Base-by-base conservation (phyloP, 2,113 vertebrate species). In the Chaetodon trifascialis region DNA sequence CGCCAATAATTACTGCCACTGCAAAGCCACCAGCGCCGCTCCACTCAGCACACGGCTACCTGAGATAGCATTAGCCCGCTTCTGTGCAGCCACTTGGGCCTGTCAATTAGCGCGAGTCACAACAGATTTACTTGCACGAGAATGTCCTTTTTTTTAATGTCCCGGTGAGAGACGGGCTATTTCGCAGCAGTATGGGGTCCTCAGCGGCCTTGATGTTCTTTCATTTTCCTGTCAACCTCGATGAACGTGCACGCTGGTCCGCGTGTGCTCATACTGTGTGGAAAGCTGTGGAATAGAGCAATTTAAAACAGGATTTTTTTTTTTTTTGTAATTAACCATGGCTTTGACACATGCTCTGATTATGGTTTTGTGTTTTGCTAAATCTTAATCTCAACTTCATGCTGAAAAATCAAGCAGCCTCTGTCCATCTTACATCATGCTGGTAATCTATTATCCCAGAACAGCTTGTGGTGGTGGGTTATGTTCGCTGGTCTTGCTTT, bases 1-100 rank as follows among this genome's bases (percentile, higher is more conserved):
- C 80, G 90, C 89, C 86, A 81, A 82, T 93, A 93, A 94, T 94
- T 92, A 92, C 87, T 77, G 90, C 87, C 89, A 88, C 86, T 85
- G 88, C 89, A 84, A 89, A 80, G 80, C 58, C 82, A 86, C 71
- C 72, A 66, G 80, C 80, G 64, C 81, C 81, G 51, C 80, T 19
- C 25, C 42, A 62, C 46, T 11, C 70, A 34, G 40, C 88, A 82
- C 60, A 64, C 85, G 51, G 70, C 63, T 76, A 88, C 82, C 86
- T 82, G 69, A 59, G 82, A 47, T 49, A 67, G 66, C 82, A 44
- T 75, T 59, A 73, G 30, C 71, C 25, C 81, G 46, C 17, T 34
- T 44, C 66, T 59, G 70, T 51, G 60, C 42, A 66, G 73, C 70
- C 78, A 63, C 84, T 73, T 19, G 69, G 81, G 65, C 71, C 84